Evolutionary conservation across 1,140 invertebrate genomes (phyloP).

Genomic region (Hylaeus volcanicus): DNA sequence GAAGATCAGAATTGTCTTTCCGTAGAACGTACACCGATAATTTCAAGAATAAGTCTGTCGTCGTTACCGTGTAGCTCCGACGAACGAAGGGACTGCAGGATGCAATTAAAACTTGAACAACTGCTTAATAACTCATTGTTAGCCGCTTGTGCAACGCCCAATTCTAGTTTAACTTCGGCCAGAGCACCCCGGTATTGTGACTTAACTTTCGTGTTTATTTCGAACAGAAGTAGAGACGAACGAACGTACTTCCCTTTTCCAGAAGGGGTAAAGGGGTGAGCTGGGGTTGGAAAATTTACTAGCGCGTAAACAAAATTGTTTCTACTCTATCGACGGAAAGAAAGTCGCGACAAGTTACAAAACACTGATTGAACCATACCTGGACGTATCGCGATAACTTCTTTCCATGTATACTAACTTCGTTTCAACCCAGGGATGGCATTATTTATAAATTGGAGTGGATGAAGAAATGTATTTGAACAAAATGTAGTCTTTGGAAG

Average conservation of each 20-base stretch:
- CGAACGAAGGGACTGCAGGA: conserved; percentile 45
- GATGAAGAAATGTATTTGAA: no score
- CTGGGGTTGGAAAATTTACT: conserved; percentile 14
- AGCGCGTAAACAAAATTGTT: conserved; percentile 29
- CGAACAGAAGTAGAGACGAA: conserved; percentile 19
- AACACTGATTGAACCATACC: no score
- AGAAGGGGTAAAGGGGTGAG: background rate
- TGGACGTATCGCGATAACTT: no score
- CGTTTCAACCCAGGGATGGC: no score
- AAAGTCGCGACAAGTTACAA: background rate
- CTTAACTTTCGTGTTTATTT: conserved; percentile 55
- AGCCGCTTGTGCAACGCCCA: conserved; percentile 65
- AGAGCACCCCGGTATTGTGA: conserved; percentile 37
- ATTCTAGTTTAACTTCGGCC: conserved; percentile 67
- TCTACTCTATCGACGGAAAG: conserved; percentile 5
- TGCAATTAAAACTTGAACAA: conserved; percentile 74
- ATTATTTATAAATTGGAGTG: no score
- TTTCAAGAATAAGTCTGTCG: conserved; percentile 52
- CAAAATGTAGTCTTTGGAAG: no score
- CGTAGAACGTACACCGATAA: conserved; percentile 29
- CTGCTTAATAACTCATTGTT: conserved; percentile 71
- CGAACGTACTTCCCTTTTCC: conserved; percentile 19
- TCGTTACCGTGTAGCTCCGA: conserved; percentile 35
- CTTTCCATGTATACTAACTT: no score
- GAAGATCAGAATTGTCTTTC: background rate